Evolutionary conservation across 2,113 vertebrate species (phyloP), one percentile per base, ranked within the genome.

Genomic region (Megatriorchis doriae): DNA sequence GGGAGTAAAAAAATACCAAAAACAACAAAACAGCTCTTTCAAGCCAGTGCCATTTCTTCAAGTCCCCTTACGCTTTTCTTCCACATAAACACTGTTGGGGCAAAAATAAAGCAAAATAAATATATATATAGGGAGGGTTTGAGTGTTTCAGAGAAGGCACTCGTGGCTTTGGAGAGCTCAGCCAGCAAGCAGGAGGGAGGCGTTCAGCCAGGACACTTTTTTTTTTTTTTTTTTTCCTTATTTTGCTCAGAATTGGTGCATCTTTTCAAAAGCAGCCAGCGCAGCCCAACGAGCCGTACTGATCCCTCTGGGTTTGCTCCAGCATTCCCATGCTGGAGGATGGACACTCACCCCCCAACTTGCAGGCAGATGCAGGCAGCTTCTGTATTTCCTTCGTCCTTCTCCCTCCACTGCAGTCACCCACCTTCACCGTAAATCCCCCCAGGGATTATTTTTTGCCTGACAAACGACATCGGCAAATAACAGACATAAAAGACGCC

Each of bases 1-100:
- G 6, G 5, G 0, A 4, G 7, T 3, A 4, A 1, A 5, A 5
- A 4, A 16, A 16, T n/a, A 9, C 10, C 45, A 50, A 26, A 50
- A 26, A 2, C 16, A 26, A 0, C 48, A 27, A 22, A 19, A 6
- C 66, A 86, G 72, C 63, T 93, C 81, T 65, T 94, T 73, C 48
- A 77, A 40, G 53, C 43, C 79, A 34, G 15, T 56, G 50, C 45
- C 2, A 3, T 73, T 84, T 70, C 90, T 89, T 32, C 45, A 34
- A 72, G 74, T 45, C 22, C 6, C 26, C 38, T 66, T 42, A 27
- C 2, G 23, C 6, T 21, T 40, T 96, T 78, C 34, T 92, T 78
- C 53, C 81, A 74, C 2, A 2, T 23, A 38, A 94, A 74, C 12
- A 11, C 8, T 11, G 31, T 16, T 23, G 36, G 38, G 47, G 45